Conservation (phyloP, 2,888 invertebrate genomes). For the Eupithecia centaureata region DNA sequence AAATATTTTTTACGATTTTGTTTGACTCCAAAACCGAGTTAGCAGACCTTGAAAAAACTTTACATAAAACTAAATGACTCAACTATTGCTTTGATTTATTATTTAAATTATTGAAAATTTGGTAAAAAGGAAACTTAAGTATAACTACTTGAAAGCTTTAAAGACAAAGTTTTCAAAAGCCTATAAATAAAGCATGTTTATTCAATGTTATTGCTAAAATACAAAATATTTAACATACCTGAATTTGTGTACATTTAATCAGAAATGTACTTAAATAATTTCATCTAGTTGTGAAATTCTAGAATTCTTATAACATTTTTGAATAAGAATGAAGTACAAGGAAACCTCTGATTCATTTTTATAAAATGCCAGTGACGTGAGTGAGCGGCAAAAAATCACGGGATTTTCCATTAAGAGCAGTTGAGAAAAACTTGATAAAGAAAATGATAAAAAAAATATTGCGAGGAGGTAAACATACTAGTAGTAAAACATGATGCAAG, state of each 20-base stretch:
- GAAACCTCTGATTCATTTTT: slow-evolving; percentile 19
- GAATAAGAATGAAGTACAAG: slow-evolving; percentile 12
- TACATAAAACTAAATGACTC: not conserved
- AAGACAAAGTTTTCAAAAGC: too few species aligned
- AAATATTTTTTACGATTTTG: slow-evolving; percentile 23
- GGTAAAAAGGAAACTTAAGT: too few species aligned
- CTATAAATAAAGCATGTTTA: not conserved
- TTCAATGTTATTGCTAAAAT: not conserved
- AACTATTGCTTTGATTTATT: not conserved
- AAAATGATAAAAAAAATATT: slow-evolving; percentile 3
- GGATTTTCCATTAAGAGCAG: slow-evolving; percentile 23
- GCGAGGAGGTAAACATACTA: not conserved
- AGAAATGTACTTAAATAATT: not conserved
- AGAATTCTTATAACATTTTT: slow-evolving; percentile 1
- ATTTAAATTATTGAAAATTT: not conserved
- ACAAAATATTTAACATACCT: not conserved
- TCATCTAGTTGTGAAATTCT: not conserved
- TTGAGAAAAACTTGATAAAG: slow-evolving; percentile 5
- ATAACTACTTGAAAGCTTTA: too few species aligned
- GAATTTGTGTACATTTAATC: not conserved
- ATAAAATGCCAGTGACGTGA: slow-evolving; percentile 22
- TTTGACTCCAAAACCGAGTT: slow-evolving; percentile 13
- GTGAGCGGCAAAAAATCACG: slow-evolving; percentile 23
- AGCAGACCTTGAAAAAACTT: slow-evolving; percentile 13
- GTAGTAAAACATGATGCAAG: not conserved